Evolutionary conservation across 2,113 vertebrate species (phyloP), one percentile per base, ranked within the genome.

Genomic region (Penelope pileata): DNA sequence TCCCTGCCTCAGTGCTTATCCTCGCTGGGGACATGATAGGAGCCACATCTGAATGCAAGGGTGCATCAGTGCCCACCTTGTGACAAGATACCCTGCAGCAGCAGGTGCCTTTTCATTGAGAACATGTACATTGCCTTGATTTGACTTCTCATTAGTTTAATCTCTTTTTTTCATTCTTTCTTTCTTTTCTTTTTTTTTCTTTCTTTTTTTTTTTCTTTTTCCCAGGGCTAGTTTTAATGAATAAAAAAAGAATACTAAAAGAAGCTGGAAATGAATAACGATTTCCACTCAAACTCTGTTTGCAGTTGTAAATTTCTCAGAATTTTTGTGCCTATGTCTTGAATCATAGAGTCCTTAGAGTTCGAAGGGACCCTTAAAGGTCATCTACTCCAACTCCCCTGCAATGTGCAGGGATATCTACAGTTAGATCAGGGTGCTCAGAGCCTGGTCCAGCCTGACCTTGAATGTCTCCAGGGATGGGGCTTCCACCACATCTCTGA

Each of bases 31-130:
- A 75, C 86, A 56, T 94, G 90, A 69, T 83, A 88, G 85, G 80
- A 96, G n/a, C 83, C 89, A 42, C 91, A 95, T 96, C 85, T 88
- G 56, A 93, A 94, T 94, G 92, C 89, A 94, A 93, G 84, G 53
- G 93, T 89, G 87, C 70, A 72, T 88, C 91, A 87, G 19, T 69
- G 58, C 53, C 19, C 59, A 80, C 67, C 87, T 94, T 93, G 70
- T 3, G 21, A 85, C 29, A 89, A 67, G 83, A 87, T 51, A 60
- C 67, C 60, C 77, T 90, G 74, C 60, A 85, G 91, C 60, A 85
- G 91, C 92, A 94, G 86, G 58, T 94, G 67, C 58, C 64, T 89
- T 92, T 95, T 83, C 59, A 89, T 63, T 81, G 81, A 92, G 87
- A 86, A 96, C 72, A 80, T 83, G 75, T 84, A 90, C 79, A 78